phyloP scores from a whole-genome alignment of 2,888 invertebrate genomes.

The Sphaeridia pumilis region DNA sequence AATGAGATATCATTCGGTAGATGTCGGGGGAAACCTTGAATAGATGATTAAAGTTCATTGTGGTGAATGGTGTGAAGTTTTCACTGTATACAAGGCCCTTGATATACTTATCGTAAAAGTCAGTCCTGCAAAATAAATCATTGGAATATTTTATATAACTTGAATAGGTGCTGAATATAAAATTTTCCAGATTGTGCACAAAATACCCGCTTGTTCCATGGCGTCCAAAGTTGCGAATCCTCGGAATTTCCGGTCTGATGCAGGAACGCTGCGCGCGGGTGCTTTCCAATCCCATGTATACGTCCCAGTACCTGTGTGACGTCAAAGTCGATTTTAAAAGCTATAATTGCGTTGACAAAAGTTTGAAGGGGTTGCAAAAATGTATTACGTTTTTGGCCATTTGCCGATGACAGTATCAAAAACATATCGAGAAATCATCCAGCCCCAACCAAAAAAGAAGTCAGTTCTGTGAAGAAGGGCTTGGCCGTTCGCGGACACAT shows the following conservation, averaged over 20 bases:
- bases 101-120: conserved; percentile 3
- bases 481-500: not conserved
- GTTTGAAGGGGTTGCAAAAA: not conserved
- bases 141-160: not conserved
- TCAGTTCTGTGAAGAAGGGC: conserved; percentile 10
- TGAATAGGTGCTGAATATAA: not conserved
- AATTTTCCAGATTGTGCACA: no score
- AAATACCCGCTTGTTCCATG: conserved; percentile 11
- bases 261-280: conserved; percentile 2
- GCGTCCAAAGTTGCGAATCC: conserved; percentile 12
- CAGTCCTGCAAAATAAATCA: conserved; percentile 2
- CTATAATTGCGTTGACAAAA: not conserved
- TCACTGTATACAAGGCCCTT: conserved; percentile 2
- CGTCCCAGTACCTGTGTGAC: conserved; percentile 10
- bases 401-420: not conserved
- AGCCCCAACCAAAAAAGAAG: conserved; percentile 15
- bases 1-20: no score
- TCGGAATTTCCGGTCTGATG: conserved; percentile 13
- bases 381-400: conserved; percentile 12
- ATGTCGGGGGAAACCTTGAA: no score
- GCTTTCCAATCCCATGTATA: conserved; percentile 6
- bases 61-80: conserved; percentile 8
- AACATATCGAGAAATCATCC: conserved; percentile 10
- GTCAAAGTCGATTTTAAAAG: not conserved
- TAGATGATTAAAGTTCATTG: conserved; percentile 6